These are phyloP conservation scores for Eilema griseolum DNA, from an alignment of 2,888 invertebrate genomes.

Conservation along the genomic window DNA sequence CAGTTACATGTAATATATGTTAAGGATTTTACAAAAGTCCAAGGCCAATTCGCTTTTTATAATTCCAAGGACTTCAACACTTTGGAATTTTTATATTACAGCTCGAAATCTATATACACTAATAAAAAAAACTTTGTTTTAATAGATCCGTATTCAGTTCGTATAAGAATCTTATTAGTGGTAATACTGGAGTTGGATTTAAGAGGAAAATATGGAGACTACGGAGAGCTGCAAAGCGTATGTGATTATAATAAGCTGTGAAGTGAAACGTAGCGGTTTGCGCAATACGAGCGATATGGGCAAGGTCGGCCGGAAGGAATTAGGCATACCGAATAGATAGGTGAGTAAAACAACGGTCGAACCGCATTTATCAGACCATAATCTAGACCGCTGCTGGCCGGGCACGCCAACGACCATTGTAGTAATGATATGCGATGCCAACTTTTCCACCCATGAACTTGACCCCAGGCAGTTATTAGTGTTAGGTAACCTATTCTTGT, in stretches of 20 bases:
- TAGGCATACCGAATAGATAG: slow-evolving; percentile 78
- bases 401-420: slow-evolving; percentile 50
- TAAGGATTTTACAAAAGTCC: slow-evolving; percentile 12
- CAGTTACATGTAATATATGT: slow-evolving; percentile 14
- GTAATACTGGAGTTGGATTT: neutral
- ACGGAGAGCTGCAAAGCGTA: neutral
- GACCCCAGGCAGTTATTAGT: slow-evolving; percentile 49
- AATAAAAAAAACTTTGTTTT: neutral
- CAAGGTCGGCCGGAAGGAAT: slow-evolving; percentile 82
- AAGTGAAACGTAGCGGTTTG: slow-evolving; percentile 38
- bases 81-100: neutral
- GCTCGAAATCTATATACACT: neutral
- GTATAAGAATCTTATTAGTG: neutral
- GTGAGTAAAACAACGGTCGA: slow-evolving; percentile 65
- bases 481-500: neutral
- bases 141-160: neutral
- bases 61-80: neutral
- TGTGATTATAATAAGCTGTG: slow-evolving; percentile 21
- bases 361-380: slow-evolving; percentile 74
- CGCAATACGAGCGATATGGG: slow-evolving; percentile 61
- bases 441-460: slow-evolving; percentile 62
- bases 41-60: slow-evolving; percentile 2
- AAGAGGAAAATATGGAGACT: neutral
- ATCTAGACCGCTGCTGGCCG: slow-evolving; percentile 55
- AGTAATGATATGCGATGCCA: slow-evolving; percentile 62